These are phyloP conservation scores for Melitaea cinxia DNA, from an alignment of 1,140 invertebrate species.

Conservation along the genomic window DNA sequence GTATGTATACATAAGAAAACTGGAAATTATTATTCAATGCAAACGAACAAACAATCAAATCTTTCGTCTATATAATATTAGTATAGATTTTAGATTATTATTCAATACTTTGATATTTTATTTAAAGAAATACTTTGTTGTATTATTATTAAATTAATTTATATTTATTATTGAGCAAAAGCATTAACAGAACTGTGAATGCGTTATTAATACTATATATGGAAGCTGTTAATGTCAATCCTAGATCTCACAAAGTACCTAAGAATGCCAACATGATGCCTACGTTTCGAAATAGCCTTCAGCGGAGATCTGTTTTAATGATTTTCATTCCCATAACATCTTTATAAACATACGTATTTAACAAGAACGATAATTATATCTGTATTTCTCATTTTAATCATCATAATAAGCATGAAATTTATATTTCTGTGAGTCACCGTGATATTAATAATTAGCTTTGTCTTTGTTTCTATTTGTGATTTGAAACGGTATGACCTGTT, in stretches of 20 bases:
- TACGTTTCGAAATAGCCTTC: background rate
- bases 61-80: too few species aligned
- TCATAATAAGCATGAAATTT: background rate
- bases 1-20: too few species aligned
- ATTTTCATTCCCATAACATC: background rate
- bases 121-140: too few species aligned
- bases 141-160: too few species aligned
- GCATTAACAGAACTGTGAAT: too few species aligned
- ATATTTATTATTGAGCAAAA: too few species aligned
- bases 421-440: background rate
- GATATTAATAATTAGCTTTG: background rate
- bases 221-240: background rate
- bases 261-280: background rate
- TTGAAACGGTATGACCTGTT: too few species aligned
- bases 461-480: background rate
- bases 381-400: background rate
- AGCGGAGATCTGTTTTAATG: background rate
- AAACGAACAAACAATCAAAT: too few species aligned
- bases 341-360: constrained; percentile 5
- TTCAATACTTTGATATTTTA: too few species aligned
- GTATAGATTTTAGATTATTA: too few species aligned
- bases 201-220: too few species aligned
- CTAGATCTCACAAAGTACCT: background rate
- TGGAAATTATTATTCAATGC: too few species aligned
- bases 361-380: background rate